Evolutionary conservation across 2,888 invertebrate genomes (phyloP).

Genomic region (Ophion slaviceki): DNA sequence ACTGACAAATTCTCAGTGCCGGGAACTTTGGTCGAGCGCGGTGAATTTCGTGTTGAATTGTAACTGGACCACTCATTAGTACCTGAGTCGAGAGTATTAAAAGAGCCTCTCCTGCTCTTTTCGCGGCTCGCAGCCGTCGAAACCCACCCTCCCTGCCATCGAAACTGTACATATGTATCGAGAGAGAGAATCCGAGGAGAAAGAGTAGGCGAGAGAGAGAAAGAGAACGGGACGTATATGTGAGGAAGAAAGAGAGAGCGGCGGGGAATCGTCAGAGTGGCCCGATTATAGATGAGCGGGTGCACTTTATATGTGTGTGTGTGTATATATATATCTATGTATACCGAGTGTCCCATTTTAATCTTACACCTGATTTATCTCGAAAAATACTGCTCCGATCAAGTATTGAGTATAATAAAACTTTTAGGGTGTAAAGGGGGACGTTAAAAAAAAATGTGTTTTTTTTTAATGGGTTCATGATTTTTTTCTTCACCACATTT

Average conservation of each 20-base stretch:
- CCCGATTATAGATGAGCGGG: constrained; percentile 33
- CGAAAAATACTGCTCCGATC: too few species aligned
- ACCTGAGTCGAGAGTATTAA: not conserved
- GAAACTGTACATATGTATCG: not conserved
- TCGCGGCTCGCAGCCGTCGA: not conserved
- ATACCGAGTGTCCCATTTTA: not conserved
- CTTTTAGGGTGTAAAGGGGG: not conserved
- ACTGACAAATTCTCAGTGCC: constrained; percentile 4
- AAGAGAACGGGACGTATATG: not conserved
- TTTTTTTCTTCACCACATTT: too few species aligned
- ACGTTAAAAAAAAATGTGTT: too few species aligned
- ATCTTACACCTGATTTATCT: not conserved
- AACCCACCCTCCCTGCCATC: not conserved
- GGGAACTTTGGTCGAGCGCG: not conserved
- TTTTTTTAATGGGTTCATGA: too few species aligned
- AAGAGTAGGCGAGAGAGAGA: not conserved
- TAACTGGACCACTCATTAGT: constrained; percentile 23
- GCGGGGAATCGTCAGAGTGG: constrained; percentile 12
- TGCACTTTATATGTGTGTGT: not conserved
- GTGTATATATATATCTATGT: constrained; percentile 24
- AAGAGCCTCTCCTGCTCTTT: not conserved
- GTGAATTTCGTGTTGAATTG: constrained; percentile 12
- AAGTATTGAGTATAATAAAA: not conserved
- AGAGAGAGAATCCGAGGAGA: not conserved
- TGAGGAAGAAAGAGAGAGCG: constrained; percentile 4